A percentile compares a stretch with the other conserved stretches of the same genome.
Evolutionary conservation across 2,888 invertebrate genomes (phyloP).

Genomic region (Alentia gelatinosa): DNA sequence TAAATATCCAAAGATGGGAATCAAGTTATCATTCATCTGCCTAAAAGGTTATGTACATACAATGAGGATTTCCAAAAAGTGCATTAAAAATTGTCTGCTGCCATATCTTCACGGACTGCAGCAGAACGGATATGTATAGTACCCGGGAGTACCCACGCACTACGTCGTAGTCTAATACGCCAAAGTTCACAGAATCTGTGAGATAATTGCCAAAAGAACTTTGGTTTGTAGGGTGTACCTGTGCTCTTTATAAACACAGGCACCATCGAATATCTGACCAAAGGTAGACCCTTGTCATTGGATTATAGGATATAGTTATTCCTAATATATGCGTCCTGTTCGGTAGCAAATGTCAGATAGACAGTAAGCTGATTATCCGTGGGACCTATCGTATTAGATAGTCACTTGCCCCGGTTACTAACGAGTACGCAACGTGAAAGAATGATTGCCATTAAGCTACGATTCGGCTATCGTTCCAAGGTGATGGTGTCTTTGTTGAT

Average conservation of each 20-base stretch:
- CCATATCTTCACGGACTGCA: too few relatives aligned
- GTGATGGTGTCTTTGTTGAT: neutral
- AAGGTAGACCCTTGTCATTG: neutral
- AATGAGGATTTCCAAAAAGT: too few relatives aligned
- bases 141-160: too few relatives aligned
- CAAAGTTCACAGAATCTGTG: too few relatives aligned
- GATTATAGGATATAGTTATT: neutral
- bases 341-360: neutral
- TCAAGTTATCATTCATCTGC: too few relatives aligned
- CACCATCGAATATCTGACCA: neutral
- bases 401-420: neutral
- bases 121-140: too few relatives aligned
- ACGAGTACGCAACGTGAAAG: neutral
- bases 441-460: neutral
- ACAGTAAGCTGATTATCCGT: neutral
- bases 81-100: too few relatives aligned
- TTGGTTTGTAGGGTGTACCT: too few relatives aligned
- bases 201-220: too few relatives aligned
- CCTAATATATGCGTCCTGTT: neutral
- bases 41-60: too few relatives aligned
- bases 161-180: too few relatives aligned
- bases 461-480: neutral
- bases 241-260: neutral
- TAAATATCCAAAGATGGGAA: too few relatives aligned
- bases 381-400: neutral